These are phyloP conservation scores for Ellobium chinense DNA, from an alignment of 2,888 invertebrate species.

Conservation along the genomic window DNA sequence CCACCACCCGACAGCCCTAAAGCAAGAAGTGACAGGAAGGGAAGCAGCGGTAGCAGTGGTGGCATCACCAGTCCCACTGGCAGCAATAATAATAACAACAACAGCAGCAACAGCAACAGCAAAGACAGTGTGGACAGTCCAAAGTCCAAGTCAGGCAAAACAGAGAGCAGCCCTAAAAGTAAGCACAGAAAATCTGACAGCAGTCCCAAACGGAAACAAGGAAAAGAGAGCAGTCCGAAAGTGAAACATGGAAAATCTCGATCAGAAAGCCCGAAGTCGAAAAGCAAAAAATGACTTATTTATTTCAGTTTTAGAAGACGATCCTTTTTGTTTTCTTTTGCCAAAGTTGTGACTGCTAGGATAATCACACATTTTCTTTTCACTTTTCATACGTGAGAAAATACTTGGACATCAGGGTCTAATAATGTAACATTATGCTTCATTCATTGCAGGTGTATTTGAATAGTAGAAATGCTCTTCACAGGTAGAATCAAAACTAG, in stretches of 20 bases:
- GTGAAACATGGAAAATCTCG: conserved; percentile 26
- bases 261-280: conserved; percentile 39
- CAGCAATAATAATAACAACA: not conserved
- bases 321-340: too few species aligned
- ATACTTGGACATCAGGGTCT: not conserved
- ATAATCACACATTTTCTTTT: not conserved
- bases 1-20: conserved; percentile 46
- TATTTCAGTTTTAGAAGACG: not conserved
- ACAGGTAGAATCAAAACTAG: too few species aligned
- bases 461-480: too few species aligned
- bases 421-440: not conserved
- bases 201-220: not conserved
- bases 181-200: not conserved
- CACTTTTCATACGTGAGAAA: not conserved
- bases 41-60: conserved; percentile 25
- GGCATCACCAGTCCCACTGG: not conserved
- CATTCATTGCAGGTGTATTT: not conserved
- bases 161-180: not conserved
- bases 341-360: not conserved
- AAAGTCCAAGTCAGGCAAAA: conserved; percentile 18
- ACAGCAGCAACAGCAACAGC: conserved; percentile 1
- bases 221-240: too few species aligned
- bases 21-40: conserved; percentile 9
- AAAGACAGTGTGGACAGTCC: conserved; percentile 5
- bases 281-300: not conserved